Evolutionary conservation across 1,140 invertebrate genomes (phyloP).

Genomic region (Drosophila parvula): DNA sequence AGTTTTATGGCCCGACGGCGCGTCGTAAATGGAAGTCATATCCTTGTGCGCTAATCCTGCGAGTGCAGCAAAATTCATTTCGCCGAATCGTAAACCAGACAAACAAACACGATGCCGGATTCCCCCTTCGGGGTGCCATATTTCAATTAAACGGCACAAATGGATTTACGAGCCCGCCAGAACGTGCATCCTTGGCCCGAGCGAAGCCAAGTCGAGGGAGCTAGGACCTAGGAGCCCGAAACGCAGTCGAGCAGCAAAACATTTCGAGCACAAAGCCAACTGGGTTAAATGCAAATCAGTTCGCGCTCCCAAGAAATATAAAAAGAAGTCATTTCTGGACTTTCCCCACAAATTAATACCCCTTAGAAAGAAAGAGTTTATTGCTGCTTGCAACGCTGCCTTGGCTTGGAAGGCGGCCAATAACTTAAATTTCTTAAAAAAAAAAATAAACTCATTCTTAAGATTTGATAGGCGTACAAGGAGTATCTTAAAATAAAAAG

Average conservation of each 20-base stretch:
- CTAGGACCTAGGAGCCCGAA: neutral
- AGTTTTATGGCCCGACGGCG: slow-evolving; percentile 44
- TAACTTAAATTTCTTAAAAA: neutral
- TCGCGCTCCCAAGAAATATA: slow-evolving; percentile 9
- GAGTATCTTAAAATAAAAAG: neutral
- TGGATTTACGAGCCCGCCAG: slow-evolving; percentile 61
- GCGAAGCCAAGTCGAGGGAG: neutral
- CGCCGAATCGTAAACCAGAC: slow-evolving; percentile 52
- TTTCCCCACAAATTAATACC: slow-evolving; percentile 39
- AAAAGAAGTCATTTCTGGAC: slow-evolving; percentile 6
- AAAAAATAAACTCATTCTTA: neutral
- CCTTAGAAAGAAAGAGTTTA: slow-evolving; percentile 2
- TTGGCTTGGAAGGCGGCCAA: slow-evolving; percentile 3
- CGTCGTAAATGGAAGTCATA: slow-evolving; percentile 49
- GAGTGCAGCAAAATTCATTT: slow-evolving; percentile 58
- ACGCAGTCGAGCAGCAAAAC: slow-evolving; percentile 9
- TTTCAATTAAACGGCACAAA: slow-evolving; percentile 76
- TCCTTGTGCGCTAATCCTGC: slow-evolving; percentile 46
- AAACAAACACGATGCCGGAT: slow-evolving; percentile 20
- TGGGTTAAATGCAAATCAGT: slow-evolving; percentile 68
- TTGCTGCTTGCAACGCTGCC: neutral
- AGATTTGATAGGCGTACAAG: neutral
- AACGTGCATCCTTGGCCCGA: slow-evolving; percentile 36
- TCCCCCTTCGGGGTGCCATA: slow-evolving; percentile 51
- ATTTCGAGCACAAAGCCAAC: slow-evolving; percentile 29